phyloP scores from a whole-genome alignment of 2,113 vertebrate species.

The Cyprinodon brontotheroides region DNA sequence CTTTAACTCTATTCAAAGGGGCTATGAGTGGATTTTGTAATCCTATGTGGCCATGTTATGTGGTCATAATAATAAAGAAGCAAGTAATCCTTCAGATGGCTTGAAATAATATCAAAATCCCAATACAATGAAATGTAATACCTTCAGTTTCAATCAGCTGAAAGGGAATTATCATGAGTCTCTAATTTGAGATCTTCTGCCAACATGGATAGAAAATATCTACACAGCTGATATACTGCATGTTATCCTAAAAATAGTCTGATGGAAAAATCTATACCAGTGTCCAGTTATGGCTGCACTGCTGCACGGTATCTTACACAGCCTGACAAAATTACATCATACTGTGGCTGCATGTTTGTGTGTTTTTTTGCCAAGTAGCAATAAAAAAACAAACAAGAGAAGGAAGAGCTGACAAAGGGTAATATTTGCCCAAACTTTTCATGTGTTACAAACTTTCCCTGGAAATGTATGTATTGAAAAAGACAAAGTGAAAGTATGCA shows the following conservation, averaged over 20 bases:
- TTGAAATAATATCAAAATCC: slow-evolving; percentile 13
- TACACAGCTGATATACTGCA: slow-evolving; percentile 29
- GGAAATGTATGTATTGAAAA: too few species aligned
- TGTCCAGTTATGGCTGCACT: slow-evolving; percentile 71
- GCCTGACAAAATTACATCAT: slow-evolving; percentile 42
- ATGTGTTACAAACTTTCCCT: not conserved
- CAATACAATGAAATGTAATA: slow-evolving; percentile 27
- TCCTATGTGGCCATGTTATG: slow-evolving; percentile 34
- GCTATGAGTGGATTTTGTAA: slow-evolving; percentile 36
- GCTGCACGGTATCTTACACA: slow-evolving; percentile 38
- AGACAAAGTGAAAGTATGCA: too few species aligned
- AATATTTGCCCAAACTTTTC: slow-evolving; percentile 42
- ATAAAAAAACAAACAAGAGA: slow-evolving; percentile 21
- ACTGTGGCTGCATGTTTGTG: slow-evolving; percentile 59
- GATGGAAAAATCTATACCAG: slow-evolving; percentile 82
- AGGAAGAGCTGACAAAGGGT: not conserved
- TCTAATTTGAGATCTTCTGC: slow-evolving; percentile 8
- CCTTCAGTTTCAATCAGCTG: slow-evolving; percentile 14
- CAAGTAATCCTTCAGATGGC: slow-evolving; percentile 29
- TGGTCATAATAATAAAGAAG: slow-evolving; percentile 11
- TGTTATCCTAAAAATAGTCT: slow-evolving; percentile 61
- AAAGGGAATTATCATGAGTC: slow-evolving; percentile 21
- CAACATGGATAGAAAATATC: slow-evolving; percentile 6
- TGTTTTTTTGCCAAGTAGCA: slow-evolving; percentile 42
- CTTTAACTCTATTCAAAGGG: slow-evolving; percentile 35